These are phyloP conservation scores for Arenaria interpres DNA, from an alignment of 2,113 vertebrate species.

Conservation along the genomic window DNA sequence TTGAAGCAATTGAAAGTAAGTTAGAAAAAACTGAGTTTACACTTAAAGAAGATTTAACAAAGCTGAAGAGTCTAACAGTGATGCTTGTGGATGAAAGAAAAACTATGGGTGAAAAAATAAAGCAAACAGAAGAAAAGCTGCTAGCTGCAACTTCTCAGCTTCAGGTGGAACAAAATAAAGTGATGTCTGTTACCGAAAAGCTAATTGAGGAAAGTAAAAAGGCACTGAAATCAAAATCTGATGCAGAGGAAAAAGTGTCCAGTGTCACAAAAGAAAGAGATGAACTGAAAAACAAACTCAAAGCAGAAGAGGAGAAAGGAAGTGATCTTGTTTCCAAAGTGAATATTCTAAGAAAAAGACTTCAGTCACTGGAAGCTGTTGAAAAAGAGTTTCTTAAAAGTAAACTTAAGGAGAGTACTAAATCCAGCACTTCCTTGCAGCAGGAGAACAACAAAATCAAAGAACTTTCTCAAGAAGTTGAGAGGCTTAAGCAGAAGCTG, in stretches of 20 bases:
- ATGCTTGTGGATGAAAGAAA: slow-evolving; percentile 96
- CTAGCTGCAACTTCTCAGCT: slow-evolving; percentile 88
- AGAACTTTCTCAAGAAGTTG: slow-evolving; percentile 94
- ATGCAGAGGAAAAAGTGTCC: slow-evolving; percentile 92
- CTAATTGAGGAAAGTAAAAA: slow-evolving; percentile 96
- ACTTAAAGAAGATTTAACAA: slow-evolving; percentile 93
- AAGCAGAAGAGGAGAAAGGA: slow-evolving; percentile 88
- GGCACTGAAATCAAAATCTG: slow-evolving; percentile 89
- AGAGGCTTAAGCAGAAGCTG: slow-evolving; percentile 87
- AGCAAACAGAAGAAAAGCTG: slow-evolving; percentile 92
- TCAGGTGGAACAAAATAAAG: slow-evolving; percentile 92
- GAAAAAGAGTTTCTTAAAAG: slow-evolving; percentile 90
- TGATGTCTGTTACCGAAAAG: slow-evolving; percentile 91
- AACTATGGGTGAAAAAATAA: slow-evolving; percentile 90
- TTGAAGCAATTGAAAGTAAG: slow-evolving; percentile 86
- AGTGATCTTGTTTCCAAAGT: slow-evolving; percentile 89
- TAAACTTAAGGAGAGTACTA: slow-evolving; percentile 87
- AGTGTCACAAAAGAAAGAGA: slow-evolving; percentile 88
- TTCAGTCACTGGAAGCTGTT: slow-evolving; percentile 88
- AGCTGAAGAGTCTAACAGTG: slow-evolving; percentile 94
- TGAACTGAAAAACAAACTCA: slow-evolving; percentile 88
- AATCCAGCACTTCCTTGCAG: slow-evolving; percentile 80
- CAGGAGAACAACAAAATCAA: slow-evolving; percentile 97
- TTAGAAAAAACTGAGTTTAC: slow-evolving; percentile 89
- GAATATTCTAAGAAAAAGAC: slow-evolving; percentile 87